A percentile compares a stretch with the other conserved stretches of the same genome.
phyloP scores from a whole-genome alignment of 2,888 invertebrate genomes.

The Ariolimax columbianus region DNA sequence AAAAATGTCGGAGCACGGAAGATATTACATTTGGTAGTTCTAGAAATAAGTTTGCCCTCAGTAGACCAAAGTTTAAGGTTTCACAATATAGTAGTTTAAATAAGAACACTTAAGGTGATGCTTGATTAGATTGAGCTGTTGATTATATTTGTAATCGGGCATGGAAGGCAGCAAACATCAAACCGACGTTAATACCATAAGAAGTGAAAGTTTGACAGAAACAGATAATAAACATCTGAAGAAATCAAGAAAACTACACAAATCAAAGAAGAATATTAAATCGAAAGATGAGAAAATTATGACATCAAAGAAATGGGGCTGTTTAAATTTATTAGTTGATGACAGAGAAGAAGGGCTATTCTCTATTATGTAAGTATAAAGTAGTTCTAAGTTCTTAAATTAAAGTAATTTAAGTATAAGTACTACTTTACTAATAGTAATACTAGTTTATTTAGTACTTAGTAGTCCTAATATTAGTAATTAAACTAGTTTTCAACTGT shows the following conservation, averaged over 20 bases:
- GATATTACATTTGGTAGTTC: neutral
- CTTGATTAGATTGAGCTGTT: neutral
- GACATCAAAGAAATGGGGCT: conserved; percentile 7
- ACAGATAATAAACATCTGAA: neutral
- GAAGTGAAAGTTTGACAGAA: neutral
- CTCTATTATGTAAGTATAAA: neutral
- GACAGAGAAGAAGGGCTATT: neutral
- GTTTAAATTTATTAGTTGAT: neutral
- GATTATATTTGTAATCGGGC: neutral
- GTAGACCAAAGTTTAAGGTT: no score
- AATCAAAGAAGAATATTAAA: neutral
- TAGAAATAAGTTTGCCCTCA: neutral
- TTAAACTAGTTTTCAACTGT: no score
- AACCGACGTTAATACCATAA: neutral
- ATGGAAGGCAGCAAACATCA: conserved; percentile 15
- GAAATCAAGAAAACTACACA: conserved; percentile 4
- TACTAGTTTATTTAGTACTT: no score
- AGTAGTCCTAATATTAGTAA: no score
- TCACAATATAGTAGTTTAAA: neutral
- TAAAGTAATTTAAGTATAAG: no score
- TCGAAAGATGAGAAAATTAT: neutral
- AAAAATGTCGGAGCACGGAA: neutral
- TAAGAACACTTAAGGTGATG: neutral
- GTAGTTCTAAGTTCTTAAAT: no score
- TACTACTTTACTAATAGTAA: no score